Conservation (phyloP, 2,888 invertebrate genomes). For the Zele albiditarsus region DNA sequence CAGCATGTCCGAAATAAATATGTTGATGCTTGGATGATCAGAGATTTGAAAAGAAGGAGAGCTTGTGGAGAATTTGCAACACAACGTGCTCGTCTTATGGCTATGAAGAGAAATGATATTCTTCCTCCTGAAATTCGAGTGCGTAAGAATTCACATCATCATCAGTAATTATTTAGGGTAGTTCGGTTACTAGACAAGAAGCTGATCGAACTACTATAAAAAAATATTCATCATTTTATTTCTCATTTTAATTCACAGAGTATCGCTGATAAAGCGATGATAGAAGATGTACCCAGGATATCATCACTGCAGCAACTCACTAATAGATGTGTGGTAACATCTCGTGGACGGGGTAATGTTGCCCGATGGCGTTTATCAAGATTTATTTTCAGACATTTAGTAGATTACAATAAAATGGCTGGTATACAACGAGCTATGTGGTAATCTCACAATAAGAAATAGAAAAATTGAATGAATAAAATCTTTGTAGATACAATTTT, state of each 20-base stretch:
- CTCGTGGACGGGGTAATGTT: slow-evolving; percentile 87
- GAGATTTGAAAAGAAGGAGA: slow-evolving; percentile 89
- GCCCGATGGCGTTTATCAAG: slow-evolving; percentile 90
- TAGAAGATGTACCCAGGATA: slow-evolving; percentile 82
- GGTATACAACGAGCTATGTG: slow-evolving; percentile 97
- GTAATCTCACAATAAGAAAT: slow-evolving; percentile 65
- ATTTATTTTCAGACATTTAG: slow-evolving; percentile 91
- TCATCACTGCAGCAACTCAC: slow-evolving; percentile 79
- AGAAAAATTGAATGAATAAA: not conserved
- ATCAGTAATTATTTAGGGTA: too few relatives aligned
- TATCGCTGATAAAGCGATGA: slow-evolving; percentile 84
- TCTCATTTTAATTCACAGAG: slow-evolving; percentile 75
- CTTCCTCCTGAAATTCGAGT: slow-evolving; percentile 84
- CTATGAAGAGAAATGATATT: slow-evolving; percentile 88
- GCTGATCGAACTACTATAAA: not conserved
- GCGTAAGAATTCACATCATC: slow-evolving; percentile 40
- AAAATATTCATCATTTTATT: slow-evolving; percentile 20
- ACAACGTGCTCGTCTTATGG: slow-evolving; percentile 86
- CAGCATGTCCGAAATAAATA: slow-evolving; percentile 76
- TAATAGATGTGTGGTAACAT: slow-evolving; percentile 91
- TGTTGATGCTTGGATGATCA: slow-evolving; percentile 88
- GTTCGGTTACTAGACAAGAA: too few relatives aligned
- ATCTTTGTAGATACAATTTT: not conserved
- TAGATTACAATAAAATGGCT: slow-evolving; percentile 93
- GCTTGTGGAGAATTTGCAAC: slow-evolving; percentile 83